Conservation (phyloP, 2,888 invertebrate species). For the Orchesellides sinensis region DNA sequence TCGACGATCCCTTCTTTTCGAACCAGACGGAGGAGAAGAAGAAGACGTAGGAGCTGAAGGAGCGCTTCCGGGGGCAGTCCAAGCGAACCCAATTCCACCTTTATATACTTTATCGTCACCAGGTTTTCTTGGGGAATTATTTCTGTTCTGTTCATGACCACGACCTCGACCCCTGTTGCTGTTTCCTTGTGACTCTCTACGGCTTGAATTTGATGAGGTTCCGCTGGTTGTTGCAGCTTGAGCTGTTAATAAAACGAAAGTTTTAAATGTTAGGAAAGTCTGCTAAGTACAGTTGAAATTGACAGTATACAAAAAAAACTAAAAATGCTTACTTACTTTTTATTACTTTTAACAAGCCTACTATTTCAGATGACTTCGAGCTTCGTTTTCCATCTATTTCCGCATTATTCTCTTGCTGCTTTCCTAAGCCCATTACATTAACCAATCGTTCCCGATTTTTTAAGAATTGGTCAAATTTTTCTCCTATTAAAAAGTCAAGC, state of each 20-base stretch:
- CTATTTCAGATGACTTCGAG: not conserved
- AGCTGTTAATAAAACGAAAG: not conserved
- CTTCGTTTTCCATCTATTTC: not conserved
- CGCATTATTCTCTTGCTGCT: not conserved
- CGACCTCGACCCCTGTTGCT: not conserved
- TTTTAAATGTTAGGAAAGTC: too few relatives aligned
- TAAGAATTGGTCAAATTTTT: conserved; percentile 6
- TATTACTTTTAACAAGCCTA: not conserved
- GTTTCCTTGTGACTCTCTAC: not conserved
- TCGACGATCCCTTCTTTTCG: too few relatives aligned
- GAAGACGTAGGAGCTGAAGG: not conserved
- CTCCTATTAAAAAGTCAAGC: not conserved
- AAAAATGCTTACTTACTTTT: not conserved
- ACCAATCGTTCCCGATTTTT: not conserved
- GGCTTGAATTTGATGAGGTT: not conserved
- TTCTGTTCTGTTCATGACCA: not conserved
- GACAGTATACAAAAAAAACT: not conserved
- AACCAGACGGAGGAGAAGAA: too few relatives aligned
- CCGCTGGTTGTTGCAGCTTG: not conserved
- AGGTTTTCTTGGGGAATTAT: not conserved
- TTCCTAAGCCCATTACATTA: not conserved
- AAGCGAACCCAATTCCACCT: not conserved
- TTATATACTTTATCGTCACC: not conserved
- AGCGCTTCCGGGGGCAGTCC: not conserved
- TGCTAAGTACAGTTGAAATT: too few relatives aligned